These are phyloP conservation scores for Rotaria socialis DNA, from an alignment of 2,888 invertebrate genomes.

Conservation along the genomic window DNA sequence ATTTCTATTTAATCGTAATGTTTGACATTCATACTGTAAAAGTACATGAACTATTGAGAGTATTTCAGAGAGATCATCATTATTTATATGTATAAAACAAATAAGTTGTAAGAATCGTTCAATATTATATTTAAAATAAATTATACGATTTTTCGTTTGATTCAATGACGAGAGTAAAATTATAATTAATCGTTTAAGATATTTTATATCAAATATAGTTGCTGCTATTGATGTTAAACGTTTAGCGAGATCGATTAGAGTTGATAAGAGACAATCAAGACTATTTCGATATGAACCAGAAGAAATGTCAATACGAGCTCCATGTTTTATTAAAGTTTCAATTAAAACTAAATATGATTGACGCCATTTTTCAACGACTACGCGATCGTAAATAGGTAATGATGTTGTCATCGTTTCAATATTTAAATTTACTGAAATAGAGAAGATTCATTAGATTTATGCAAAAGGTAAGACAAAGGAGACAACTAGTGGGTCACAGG, in stretches of 20 bases:
- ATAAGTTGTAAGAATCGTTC: neutral
- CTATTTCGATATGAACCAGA: conserved; percentile 30
- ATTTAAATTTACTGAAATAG: neutral
- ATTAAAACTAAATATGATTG: conserved; percentile 6
- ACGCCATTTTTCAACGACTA: neutral
- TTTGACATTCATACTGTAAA: conserved; percentile 6
- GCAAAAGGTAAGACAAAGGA: no score
- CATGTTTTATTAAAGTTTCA: conserved; percentile 19
- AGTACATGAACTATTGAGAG: conserved; percentile 1
- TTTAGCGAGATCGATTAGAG: neutral
- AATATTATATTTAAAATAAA: neutral
- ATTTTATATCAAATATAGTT: neutral
- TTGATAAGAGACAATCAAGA: conserved; percentile 13
- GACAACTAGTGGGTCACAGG: no score
- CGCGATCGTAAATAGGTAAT: neutral
- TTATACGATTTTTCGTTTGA: neutral
- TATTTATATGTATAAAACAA: neutral
- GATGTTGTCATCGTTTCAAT: neutral
- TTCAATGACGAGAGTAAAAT: neutral
- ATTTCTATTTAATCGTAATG: conserved; percentile 12
- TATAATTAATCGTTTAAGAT: neutral
- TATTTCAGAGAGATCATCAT: conserved; percentile 2
- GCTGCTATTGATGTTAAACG: neutral
- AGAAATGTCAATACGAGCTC: neutral
- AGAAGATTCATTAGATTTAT: neutral